Base-by-base conservation (phyloP, 2,888 invertebrate genomes). In the Melanophora roralis region DNA sequence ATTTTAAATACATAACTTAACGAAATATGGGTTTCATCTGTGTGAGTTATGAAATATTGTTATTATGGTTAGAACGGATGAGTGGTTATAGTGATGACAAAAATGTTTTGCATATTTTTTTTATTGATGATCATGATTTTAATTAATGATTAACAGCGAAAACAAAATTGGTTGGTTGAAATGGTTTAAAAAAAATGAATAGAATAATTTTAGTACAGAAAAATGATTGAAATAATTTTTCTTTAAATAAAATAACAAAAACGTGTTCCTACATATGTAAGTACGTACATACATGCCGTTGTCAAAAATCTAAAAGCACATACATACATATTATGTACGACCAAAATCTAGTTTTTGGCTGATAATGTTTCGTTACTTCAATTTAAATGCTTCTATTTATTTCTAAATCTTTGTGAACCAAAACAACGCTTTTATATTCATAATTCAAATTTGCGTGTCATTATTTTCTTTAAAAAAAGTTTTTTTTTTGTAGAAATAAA, bases 21-120 rank as follows among this genome's bases (percentile, higher is more conserved):
- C 62, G 62, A 69, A 76, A 69, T 36, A 57, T 27, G 36, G 62
- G 34, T 57, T 57, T 62, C 47, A 64, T 69, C 62, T 69, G 55
- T 76, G 36, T 51, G 23, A 3, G 6, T 27, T 27, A 5, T 27
- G 3, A 27, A 5, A 6, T 27, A 27, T 27, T 73, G n/a, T 72
- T 43, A 19, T 36, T 68, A 60, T 62, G 21, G 27, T 53, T 14
- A 43, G 19, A 45, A 45, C 45, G 62, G 62, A 53, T 3, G 72
- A 53, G n/a, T 72, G 71, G 38, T 72, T 69, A 51, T 21, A 19
- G 47, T 59, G 36, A 55, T 64, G 38, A 40, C 49, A 65, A 65
- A 55, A 59, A 67, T 32, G 36, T 49, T 57, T n/a, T n/a, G n/a
- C n/a, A n/a, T n/a, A 43, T 34, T 27, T 27, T 45, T 36, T 36